Base-by-base conservation (phyloP, 2,888 invertebrate genomes). In the Rhimphoctona megacephalus region DNA sequence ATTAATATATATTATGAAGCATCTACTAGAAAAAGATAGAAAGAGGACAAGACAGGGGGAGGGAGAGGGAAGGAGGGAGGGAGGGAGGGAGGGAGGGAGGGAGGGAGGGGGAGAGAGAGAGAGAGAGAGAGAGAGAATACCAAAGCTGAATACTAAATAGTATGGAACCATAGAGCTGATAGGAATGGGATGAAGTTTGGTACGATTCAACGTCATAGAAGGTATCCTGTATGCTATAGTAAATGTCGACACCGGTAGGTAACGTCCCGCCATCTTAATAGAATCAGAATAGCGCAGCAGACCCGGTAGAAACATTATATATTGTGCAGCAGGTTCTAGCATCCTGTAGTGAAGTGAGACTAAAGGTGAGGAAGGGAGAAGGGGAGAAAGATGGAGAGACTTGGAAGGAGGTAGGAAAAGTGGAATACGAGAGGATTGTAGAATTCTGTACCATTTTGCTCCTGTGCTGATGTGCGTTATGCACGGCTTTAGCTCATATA, bases 271-370 rank as follows among this genome's bases (percentile, higher is more conserved):
- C 73, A 86, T 86, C 86, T 83, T 85, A 85, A 86, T 86, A 73
- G 84, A 84, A 86, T 86, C 86, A 85, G 84, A 83, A 77, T 85
- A 54, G 73, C 39, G 61, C 72, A 83, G 70, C 66, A 73, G 61
- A 73, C 69, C 46, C 54, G 49, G 72, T 72, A 36, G 76, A n/a
- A 76, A 70, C 64, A 57, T 25, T 57, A 61, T 61, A 61, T 70
- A 61, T 54, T 30, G 25, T 33, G 46, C 69, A 25, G 39, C 36
- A 8, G 30, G 64, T 80, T 80, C 64, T 39, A 52, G 78, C 73
- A 49, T 25, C 64, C 57, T 33, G 25, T 36, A 33, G 67, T 22
- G 52, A 11, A 30, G 39, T n/a, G 61, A n/a, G 61, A 61, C 61
- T 30, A 11, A 61, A 43, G 72, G 67, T 4, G 54, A 54, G 43